Evolutionary conservation across 2,888 invertebrate genomes (phyloP).

Genomic region (Tachina lurida): DNA sequence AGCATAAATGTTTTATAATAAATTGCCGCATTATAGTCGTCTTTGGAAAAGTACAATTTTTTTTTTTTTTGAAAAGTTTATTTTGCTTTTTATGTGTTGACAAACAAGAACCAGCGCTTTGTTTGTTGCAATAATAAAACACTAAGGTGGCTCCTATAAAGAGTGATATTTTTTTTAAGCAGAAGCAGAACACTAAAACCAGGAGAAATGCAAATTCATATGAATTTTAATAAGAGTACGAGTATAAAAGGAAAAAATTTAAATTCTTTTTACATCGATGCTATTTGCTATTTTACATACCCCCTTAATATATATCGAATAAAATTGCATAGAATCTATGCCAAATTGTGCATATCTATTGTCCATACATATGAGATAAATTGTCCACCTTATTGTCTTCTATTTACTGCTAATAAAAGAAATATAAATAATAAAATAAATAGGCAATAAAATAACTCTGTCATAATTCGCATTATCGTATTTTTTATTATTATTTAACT

Average conservation of each 20-base stretch:
- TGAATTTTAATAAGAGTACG: too few relatives aligned
- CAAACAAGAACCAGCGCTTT: constrained; percentile 50
- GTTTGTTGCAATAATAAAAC: constrained; percentile 41
- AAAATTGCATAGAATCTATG: constrained; percentile 60
- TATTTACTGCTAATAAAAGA: constrained; percentile 42
- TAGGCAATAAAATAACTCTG: constrained; percentile 49
- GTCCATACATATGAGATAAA: constrained; percentile 58
- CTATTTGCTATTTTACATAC: neutral
- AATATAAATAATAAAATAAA: constrained; percentile 33
- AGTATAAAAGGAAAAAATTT: too few relatives aligned
- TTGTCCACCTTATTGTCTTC: constrained; percentile 55
- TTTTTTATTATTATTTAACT: constrained; percentile 25
- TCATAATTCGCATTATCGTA: constrained; percentile 14
- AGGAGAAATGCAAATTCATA: too few relatives aligned
- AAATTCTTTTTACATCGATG: too few relatives aligned
- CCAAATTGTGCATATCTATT: constrained; percentile 70
- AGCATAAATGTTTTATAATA: constrained; percentile 65
- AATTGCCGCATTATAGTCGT: constrained; percentile 69
- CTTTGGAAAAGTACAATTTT: constrained; percentile 47
- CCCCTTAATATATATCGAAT: constrained; percentile 26
- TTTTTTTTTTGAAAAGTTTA: constrained; percentile 44
- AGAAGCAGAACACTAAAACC: neutral
- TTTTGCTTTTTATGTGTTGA: constrained; percentile 24
- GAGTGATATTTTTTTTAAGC: neutral
- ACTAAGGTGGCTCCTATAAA: constrained; percentile 11